phyloP scores from a whole-genome alignment of 2,113 vertebrate species.

The Hypomesus transpacificus region DNA sequence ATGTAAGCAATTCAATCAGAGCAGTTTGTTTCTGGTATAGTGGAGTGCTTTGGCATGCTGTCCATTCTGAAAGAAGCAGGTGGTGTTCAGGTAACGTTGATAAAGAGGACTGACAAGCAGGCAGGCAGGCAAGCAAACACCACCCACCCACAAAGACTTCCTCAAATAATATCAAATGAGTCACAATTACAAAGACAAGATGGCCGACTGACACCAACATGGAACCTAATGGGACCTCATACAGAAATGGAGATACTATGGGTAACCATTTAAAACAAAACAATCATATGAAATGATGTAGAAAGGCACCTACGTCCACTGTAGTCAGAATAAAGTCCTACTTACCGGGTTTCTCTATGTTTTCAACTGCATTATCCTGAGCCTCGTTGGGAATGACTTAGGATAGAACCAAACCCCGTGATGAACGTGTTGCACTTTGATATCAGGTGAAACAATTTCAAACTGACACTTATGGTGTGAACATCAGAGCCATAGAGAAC shows the following conservation, averaged over 20 bases:
- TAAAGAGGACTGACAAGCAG: too few relatives aligned
- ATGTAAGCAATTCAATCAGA: too few relatives aligned
- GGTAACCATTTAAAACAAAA: background rate
- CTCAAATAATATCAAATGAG: background rate
- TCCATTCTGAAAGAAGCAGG: too few relatives aligned
- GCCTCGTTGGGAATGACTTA: constrained; percentile 75
- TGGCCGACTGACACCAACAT: background rate
- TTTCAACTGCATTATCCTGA: constrained; percentile 74
- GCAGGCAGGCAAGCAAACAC: too few relatives aligned
- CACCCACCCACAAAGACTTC: background rate
- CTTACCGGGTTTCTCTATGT: constrained; percentile 76
- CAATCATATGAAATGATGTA: constrained; percentile 17
- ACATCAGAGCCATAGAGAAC: too few relatives aligned
- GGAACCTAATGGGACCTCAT: background rate
- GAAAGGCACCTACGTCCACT: constrained; percentile 18
- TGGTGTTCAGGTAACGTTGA: too few relatives aligned
- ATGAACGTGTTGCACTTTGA: constrained; percentile 37
- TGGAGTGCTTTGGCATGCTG: too few relatives aligned
- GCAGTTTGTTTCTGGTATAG: too few relatives aligned
- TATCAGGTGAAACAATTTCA: background rate
- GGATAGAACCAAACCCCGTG: constrained; percentile 71
- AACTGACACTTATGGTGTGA: background rate
- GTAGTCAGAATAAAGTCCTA: constrained; percentile 16
- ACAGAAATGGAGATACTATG: constrained; percentile 4
- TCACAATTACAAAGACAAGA: background rate